These are phyloP conservation scores for Neosilurus mollespiculum DNA, from an alignment of 2,797 vertebrate species.

Conservation along the genomic window DNA sequence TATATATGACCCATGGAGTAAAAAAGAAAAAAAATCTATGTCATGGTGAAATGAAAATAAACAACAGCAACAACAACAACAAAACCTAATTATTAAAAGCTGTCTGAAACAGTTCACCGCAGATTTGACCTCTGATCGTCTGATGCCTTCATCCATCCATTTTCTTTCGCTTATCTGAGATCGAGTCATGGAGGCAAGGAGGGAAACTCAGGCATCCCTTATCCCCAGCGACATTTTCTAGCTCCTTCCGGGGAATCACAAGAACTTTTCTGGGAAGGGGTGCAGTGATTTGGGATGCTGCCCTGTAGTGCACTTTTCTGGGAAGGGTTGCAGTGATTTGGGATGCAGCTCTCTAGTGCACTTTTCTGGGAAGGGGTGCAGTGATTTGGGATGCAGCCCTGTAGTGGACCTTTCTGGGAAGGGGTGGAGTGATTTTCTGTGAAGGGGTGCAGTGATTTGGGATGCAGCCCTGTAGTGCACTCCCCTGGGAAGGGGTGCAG, in stretches of 20 bases:
- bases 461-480: not conserved
- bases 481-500: too few species aligned
- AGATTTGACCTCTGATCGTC: not conserved
- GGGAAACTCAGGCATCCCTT: too few species aligned
- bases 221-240: too few species aligned
- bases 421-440: not conserved
- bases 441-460: not conserved
- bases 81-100: not conserved
- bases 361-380: not conserved
- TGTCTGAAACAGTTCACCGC: not conserved
- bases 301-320: not conserved
- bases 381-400: not conserved
- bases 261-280: not conserved
- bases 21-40: too few species aligned
- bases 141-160: too few species aligned
- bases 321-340: not conserved
- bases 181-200: too few species aligned
- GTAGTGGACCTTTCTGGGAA: not conserved
- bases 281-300: not conserved
- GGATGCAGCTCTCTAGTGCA: not conserved
- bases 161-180: too few species aligned
- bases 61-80: too few species aligned
- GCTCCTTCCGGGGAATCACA: too few species aligned
- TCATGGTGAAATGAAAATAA: not conserved
- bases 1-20: too few species aligned